Evolutionary conservation across 2,888 invertebrate genomes (phyloP).

Genomic region (Agrenia bidenticulata): DNA sequence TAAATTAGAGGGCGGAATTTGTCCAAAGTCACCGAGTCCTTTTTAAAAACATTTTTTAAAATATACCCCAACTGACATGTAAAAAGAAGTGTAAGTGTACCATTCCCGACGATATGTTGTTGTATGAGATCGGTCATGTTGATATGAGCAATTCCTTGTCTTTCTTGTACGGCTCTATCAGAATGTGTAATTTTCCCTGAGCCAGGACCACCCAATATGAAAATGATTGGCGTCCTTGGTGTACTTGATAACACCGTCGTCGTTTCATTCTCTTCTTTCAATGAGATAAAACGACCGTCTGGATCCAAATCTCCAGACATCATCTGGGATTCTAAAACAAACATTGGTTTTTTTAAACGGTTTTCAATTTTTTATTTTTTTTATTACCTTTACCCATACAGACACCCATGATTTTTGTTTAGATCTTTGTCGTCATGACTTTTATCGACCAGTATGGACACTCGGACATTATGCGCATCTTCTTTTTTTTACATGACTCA

Average conservation of each 20-base stretch:
- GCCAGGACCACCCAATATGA: conserved; percentile 92
- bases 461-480: no score
- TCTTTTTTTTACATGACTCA: no score
- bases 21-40: conserved; percentile 74
- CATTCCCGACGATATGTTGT: conserved; percentile 84
- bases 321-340: conserved; percentile 30
- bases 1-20: conserved; percentile 80
- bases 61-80: background rate
- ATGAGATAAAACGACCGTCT: conserved; percentile 47
- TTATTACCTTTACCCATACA: conserved; percentile 51
- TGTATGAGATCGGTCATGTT: conserved; percentile 89
- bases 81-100: conserved; percentile 57
- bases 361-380: no score
- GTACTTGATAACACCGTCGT: no score
- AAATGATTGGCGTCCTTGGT: conserved; percentile 83
- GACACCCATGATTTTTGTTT: conserved; percentile 38
- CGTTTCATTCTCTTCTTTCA: background rate
- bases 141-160: conserved; percentile 79
- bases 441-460: no score
- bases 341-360: background rate
- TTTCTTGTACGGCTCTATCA: conserved; percentile 84
- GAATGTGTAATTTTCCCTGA: conserved; percentile 98
- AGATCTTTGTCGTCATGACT: no score
- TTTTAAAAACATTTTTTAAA: conserved; percentile 6
- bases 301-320: conserved; percentile 40